phyloP scores from a whole-genome alignment of 2,888 invertebrate species.

The Orchesellides sinensis region DNA sequence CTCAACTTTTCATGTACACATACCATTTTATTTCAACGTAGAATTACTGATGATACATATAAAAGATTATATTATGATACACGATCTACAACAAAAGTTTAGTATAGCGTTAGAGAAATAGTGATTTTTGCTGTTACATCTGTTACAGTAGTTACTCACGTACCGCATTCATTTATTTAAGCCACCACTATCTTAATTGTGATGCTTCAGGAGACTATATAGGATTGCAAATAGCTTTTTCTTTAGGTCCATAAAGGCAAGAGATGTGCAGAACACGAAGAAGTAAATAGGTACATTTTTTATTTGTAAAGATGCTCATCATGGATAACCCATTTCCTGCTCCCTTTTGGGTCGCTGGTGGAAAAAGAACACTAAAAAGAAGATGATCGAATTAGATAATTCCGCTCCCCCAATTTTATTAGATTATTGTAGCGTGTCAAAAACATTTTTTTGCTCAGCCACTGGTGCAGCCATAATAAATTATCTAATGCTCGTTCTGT shows the following conservation, averaged over 20 bases:
- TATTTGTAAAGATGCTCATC: background rate
- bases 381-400: constrained; percentile 59
- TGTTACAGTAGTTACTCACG: too few relatives aligned
- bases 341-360: background rate
- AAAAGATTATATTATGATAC: too few relatives aligned
- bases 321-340: background rate
- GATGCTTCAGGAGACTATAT: background rate
- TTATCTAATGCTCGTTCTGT: constrained; percentile 58
- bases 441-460: constrained; percentile 57
- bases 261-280: background rate
- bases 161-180: too few relatives aligned
- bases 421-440: constrained; percentile 62
- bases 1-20: too few relatives aligned
- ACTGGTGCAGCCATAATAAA: constrained; percentile 59
- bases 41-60: too few relatives aligned
- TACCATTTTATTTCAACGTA: too few relatives aligned
- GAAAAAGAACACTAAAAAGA: constrained; percentile 7
- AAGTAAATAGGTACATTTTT: background rate
- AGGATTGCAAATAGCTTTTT: constrained; percentile 5
- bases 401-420: constrained; percentile 38
- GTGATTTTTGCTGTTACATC: too few relatives aligned
- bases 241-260: background rate
- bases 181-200: background rate
- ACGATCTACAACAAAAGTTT: too few relatives aligned
- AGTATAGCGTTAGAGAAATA: too few relatives aligned